Percentiles rank a stretch among this genome's conserved stretches.
These are phyloP conservation scores for Leptobrachium ailaonicum DNA, from an alignment of 2,113 vertebrate species.

Conservation along the genomic window DNA sequence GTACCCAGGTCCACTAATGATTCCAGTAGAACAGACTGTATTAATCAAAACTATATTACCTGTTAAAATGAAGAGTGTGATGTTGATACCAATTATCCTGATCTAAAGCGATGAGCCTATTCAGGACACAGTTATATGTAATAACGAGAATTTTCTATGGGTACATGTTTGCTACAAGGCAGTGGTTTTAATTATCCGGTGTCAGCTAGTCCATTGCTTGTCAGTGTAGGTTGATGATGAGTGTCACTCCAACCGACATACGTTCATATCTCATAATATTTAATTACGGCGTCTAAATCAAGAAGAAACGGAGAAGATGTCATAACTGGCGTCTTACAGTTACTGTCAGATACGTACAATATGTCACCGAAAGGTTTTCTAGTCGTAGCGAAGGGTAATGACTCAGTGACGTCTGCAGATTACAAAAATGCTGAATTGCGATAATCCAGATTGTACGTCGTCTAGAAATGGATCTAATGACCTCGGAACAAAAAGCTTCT, in stretches of 20 bases:
- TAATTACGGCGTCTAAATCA: neutral
- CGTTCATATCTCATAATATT: neutral
- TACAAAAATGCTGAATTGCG: too few relatives aligned
- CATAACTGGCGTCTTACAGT: neutral
- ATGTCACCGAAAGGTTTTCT: too few relatives aligned
- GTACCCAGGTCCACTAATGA: conserved; percentile 38
- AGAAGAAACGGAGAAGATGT: neutral
- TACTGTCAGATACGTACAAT: too few relatives aligned
- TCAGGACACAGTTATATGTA: neutral
- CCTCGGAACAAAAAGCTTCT: too few relatives aligned
- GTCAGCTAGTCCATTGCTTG: neutral
- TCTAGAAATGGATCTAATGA: too few relatives aligned
- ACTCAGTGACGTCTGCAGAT: too few relatives aligned
- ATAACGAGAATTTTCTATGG: neutral
- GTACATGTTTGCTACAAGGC: neutral
- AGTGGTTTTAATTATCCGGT: neutral
- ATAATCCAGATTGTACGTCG: too few relatives aligned
- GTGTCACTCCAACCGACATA: neutral
- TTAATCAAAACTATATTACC: conserved; percentile 32
- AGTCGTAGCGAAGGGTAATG: too few relatives aligned
- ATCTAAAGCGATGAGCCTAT: neutral
- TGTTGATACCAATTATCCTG: conserved; percentile 27
- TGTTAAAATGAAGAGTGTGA: neutral
- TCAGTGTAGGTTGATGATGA: neutral
- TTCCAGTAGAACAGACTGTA: conserved; percentile 17